These are phyloP conservation scores for Hofmannophila pseudospretella DNA, from an alignment of 2,888 invertebrate species.

Conservation along the genomic window DNA sequence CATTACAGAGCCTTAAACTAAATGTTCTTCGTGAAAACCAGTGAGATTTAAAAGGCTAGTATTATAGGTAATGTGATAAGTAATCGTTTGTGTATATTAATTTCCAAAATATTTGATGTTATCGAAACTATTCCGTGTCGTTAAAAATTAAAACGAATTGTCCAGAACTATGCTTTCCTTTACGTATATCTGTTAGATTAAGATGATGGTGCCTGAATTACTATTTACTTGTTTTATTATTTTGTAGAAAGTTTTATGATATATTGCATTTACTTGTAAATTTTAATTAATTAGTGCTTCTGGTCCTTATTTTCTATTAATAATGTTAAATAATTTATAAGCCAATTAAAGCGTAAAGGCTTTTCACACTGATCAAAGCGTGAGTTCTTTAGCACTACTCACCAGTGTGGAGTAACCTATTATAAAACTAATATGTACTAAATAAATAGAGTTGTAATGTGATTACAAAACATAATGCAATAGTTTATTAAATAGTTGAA, in stretches of 20 bases:
- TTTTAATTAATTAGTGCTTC: conserved; percentile 21
- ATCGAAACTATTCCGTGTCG: conserved; percentile 2
- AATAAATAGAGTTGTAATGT: conserved; percentile 31
- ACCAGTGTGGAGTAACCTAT: conserved; percentile 12
- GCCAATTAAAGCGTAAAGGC: conserved; percentile 7
- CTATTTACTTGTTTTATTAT: conserved; percentile 32
- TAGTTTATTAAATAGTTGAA: conserved; percentile 63
- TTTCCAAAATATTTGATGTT: conserved; percentile 1
- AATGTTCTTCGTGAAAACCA: no score
- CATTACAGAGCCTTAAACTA: no score
- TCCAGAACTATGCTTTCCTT: conserved; percentile 7
- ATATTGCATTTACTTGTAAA: conserved; percentile 31
- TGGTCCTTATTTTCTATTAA: conserved; percentile 8
- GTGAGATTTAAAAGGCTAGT: conserved; percentile 18
- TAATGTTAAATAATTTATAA: background rate
- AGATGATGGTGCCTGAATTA: conserved; percentile 64
- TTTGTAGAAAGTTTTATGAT: conserved; percentile 19
- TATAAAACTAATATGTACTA: conserved; percentile 9
- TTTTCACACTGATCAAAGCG: conserved; percentile 2
- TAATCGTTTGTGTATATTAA: conserved; percentile 2
- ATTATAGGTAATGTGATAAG: conserved; percentile 6
- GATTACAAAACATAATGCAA: conserved; percentile 55
- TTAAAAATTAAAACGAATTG: conserved; percentile 2
- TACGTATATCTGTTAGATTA: conserved; percentile 45
- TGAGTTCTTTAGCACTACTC: background rate